Conservation (phyloP, 35 echinoderm and acorn worm species). For the Holothuria glaberrima region DNA sequence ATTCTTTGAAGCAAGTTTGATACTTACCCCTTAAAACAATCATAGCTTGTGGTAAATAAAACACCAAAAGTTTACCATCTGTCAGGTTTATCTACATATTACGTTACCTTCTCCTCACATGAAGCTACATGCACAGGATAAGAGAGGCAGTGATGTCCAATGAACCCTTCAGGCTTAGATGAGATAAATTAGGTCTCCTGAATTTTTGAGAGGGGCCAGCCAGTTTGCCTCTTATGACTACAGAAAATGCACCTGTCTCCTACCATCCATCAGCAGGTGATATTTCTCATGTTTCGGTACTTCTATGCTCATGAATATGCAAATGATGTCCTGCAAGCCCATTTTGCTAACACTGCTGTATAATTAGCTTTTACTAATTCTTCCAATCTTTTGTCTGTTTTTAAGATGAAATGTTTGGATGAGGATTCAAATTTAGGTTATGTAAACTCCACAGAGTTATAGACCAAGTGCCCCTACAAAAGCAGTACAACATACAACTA, state of each 20-base stretch:
- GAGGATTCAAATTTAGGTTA: constrained; percentile 50
- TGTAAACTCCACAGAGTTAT: constrained; percentile 15
- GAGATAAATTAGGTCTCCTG: constrained; percentile 46
- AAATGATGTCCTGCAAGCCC: constrained; percentile 47
- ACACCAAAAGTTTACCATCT: constrained; percentile 43
- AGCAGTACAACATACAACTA: no score
- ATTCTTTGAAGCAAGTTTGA: no score
- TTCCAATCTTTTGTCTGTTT: constrained; percentile 58
- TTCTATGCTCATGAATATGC: constrained; percentile 58
- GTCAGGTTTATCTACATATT: constrained; percentile 46
- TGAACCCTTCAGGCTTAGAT: constrained; percentile 41
- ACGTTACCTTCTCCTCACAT: constrained; percentile 1
- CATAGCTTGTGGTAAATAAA: constrained; percentile 45
- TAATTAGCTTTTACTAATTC: constrained; percentile 53
- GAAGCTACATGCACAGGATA: constrained; percentile 20
- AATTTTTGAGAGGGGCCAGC: constrained; percentile 36
- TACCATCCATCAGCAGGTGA: constrained; percentile 47
- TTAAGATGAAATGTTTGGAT: constrained; percentile 17
- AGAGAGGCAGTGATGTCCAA: constrained; percentile 7
- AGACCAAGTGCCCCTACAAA: no score
- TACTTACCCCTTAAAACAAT: constrained; percentile 32
- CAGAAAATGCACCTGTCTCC: constrained; percentile 51
- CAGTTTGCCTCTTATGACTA: constrained; percentile 25
- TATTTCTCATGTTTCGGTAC: constrained; percentile 52
- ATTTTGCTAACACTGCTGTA: constrained; percentile 63